Percentiles rank a stretch among this genome's conserved stretches.
These are phyloP conservation scores for Slavum lentiscoides DNA, from an alignment of 2,888 invertebrate genomes.

Conservation along the genomic window DNA sequence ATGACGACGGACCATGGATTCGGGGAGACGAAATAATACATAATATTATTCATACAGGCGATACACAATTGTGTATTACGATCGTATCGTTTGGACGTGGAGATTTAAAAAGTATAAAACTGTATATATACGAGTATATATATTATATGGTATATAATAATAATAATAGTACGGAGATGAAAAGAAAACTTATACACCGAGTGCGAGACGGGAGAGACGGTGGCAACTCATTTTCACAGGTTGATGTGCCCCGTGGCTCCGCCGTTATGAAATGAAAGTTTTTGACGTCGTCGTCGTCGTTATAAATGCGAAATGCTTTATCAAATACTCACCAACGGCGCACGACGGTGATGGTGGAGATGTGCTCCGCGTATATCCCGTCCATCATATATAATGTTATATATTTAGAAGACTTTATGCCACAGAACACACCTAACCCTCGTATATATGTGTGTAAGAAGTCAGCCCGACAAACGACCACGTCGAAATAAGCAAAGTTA, in stretches of 20 bases:
- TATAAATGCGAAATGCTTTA: constrained; percentile 38
- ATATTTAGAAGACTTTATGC: too few species aligned
- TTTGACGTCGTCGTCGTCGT: constrained; percentile 14
- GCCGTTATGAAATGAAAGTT: constrained; percentile 43
- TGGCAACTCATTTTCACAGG: neutral
- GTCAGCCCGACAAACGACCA: constrained; percentile 34
- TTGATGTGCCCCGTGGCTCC: neutral
- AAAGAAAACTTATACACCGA: too few species aligned
- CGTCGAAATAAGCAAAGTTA: constrained; percentile 44
- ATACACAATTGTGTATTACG: too few species aligned
- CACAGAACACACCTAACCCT: neutral
- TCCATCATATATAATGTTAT: neutral
- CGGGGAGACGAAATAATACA: too few species aligned
- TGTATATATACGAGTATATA: too few species aligned
- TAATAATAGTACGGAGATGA: too few species aligned
- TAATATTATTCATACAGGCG: too few species aligned
- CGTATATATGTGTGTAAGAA: neutral
- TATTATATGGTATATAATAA: too few species aligned
- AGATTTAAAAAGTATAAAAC: too few species aligned
- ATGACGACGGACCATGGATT: too few species aligned
- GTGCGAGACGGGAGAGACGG: too few species aligned
- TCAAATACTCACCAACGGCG: constrained; percentile 31
- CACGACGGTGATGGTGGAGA: neutral
- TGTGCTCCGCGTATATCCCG: neutral
- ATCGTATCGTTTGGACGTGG: too few species aligned